Evolutionary conservation across 2,797 vertebrate species (phyloP).

Genomic region (Centroberyx gerrardi): DNA sequence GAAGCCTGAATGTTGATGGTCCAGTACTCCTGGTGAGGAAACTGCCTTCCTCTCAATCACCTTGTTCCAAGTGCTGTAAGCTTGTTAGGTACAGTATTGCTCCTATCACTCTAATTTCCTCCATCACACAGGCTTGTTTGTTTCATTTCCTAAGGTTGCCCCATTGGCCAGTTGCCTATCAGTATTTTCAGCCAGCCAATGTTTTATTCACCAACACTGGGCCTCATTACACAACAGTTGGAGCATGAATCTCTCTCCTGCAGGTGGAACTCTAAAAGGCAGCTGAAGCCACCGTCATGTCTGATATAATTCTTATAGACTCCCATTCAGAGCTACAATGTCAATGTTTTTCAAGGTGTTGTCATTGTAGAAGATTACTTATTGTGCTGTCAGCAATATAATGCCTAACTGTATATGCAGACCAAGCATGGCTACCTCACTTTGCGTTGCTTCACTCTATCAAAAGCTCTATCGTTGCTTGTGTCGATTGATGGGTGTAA

Average conservation of each 20-base stretch:
- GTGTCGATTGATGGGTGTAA: too few relatives aligned
- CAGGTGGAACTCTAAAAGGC: not conserved
- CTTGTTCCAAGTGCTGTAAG: constrained; percentile 61
- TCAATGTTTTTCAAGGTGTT: not conserved
- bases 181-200: constrained; percentile 42
- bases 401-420: not conserved
- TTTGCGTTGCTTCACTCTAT: constrained; percentile 17
- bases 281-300: not conserved
- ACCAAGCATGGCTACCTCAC: constrained; percentile 8
- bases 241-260: constrained; percentile 11
- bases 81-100: constrained; percentile 66
- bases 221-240: not conserved
- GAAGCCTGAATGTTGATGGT: constrained; percentile 63
- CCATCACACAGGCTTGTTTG: constrained; percentile 63
- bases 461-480: not conserved
- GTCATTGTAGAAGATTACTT: constrained; percentile 14
- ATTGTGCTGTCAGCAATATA: constrained; percentile 8
- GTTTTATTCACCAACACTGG: constrained; percentile 35
- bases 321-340: not conserved
- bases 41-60: constrained; percentile 64
- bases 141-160: constrained; percentile 46
- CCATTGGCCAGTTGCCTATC: constrained; percentile 46
- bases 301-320: not conserved
- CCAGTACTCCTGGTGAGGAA: constrained; percentile 61
- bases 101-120: constrained; percentile 71